Conservation (phyloP, 2,797 vertebrate genomes). For the Helostoma temminkii region DNA sequence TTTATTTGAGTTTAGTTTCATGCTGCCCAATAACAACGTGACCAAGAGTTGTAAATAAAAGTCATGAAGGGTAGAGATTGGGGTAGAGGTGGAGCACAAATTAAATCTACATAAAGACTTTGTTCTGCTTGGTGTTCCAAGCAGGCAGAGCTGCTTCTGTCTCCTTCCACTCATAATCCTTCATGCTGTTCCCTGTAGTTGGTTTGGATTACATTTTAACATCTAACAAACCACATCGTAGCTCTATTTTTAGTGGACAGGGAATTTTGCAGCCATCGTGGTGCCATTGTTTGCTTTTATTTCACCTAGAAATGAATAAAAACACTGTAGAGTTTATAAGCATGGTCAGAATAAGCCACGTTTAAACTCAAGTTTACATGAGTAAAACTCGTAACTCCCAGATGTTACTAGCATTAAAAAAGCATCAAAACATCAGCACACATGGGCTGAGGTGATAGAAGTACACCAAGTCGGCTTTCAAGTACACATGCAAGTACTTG, state of each 20-base stretch:
- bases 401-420: not conserved
- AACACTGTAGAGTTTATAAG: not conserved
- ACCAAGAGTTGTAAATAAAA: slow-evolving; percentile 67
- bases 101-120: slow-evolving; percentile 52
- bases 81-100: slow-evolving; percentile 52
- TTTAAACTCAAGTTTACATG: not conserved
- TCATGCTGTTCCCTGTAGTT: slow-evolving; percentile 34
- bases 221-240: slow-evolving; percentile 58
- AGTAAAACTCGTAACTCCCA: not conserved
- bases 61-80: slow-evolving; percentile 46
- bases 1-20: slow-evolving; percentile 59
- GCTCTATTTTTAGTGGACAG: slow-evolving; percentile 6
- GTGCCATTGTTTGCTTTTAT: slow-evolving; percentile 23
- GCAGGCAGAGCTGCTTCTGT: slow-evolving; percentile 32
- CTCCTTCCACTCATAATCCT: slow-evolving; percentile 54
- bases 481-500: too few species aligned
- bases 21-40: slow-evolving; percentile 52
- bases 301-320: slow-evolving; percentile 9
- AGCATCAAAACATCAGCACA: not conserved
- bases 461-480: too few species aligned
- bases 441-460: too few species aligned
- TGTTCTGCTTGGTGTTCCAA: slow-evolving; percentile 39
- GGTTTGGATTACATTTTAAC: slow-evolving; percentile 50
- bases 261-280: slow-evolving; percentile 18
- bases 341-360: not conserved